Conservation (phyloP, 2,888 invertebrate genomes). For the Endotricha flammealis region DNA sequence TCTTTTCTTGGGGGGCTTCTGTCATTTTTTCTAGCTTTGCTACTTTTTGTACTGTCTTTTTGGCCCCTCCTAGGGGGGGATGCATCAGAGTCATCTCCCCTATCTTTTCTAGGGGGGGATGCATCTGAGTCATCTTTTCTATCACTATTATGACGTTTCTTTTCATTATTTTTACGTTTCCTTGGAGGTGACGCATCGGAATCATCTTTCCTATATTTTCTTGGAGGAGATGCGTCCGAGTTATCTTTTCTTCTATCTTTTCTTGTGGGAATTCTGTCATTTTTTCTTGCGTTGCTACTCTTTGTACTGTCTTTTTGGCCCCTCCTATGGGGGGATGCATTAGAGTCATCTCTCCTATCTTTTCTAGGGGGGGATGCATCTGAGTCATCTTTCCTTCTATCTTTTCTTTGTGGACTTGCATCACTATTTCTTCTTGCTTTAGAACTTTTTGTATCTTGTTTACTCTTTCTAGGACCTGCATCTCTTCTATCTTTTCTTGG, state of each 20-base stretch:
- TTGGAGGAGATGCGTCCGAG: conserved; percentile 34
- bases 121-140: conserved; percentile 13
- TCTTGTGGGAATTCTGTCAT: conserved; percentile 1
- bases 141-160: conserved; percentile 11
- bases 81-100: conserved; percentile 1
- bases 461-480: not conserved
- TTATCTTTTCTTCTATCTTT: conserved; percentile 20
- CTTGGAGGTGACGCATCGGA: conserved; percentile 2
- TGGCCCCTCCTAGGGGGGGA: not conserved
- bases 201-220: conserved; percentile 7
- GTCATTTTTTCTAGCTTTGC: too few relatives aligned
- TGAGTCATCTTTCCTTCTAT: conserved; percentile 12
- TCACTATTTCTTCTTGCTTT: too few relatives aligned
- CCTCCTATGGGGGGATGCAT: not conserved
- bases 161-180: conserved; percentile 4
- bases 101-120: conserved; percentile 2
- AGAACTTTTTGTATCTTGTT: too few relatives aligned
- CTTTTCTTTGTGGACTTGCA: not conserved
- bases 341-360: conserved; percentile 2
- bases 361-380: conserved; percentile 1
- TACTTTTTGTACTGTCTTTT: not conserved
- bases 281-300: too few relatives aligned
- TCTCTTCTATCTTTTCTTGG: conserved; percentile 28
- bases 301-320: not conserved
- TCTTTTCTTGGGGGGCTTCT: not conserved